These are phyloP conservation scores for Rallus limicola DNA, from an alignment of 2,113 vertebrate genomes.

Conservation along the genomic window DNA sequence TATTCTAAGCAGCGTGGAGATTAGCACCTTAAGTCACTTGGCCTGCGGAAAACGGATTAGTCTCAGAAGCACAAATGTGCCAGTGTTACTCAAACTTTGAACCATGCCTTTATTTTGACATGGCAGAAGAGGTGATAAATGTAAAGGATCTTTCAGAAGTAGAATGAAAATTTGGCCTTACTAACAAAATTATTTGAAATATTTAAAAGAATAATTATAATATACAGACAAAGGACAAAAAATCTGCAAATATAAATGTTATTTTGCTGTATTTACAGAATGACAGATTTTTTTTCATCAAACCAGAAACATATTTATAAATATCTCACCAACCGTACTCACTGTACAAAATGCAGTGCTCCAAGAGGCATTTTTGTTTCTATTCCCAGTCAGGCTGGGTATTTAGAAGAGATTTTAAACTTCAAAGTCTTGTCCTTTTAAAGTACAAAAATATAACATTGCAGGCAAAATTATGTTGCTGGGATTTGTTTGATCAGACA, in stretches of 20 bases:
- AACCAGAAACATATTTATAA: not conserved
- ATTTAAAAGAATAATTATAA: not conserved
- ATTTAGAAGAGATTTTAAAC: not conserved
- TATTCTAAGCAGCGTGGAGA: not conserved
- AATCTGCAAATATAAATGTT: not conserved
- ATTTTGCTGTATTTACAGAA: not conserved
- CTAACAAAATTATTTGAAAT: not conserved
- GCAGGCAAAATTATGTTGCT: not conserved
- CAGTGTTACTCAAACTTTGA: not conserved
- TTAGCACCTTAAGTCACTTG: not conserved
- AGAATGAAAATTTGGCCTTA: not conserved
- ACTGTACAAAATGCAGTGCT: not conserved
- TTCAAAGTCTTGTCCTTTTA: not conserved
- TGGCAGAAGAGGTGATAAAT: not conserved
- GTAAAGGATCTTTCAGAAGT: not conserved
- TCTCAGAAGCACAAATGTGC: not conserved
- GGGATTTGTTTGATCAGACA: constrained; percentile 16
- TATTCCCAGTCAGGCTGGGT: not conserved
- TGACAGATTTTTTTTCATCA: not conserved
- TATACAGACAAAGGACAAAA: not conserved
- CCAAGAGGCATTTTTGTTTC: not conserved
- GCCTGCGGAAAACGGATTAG: not conserved
- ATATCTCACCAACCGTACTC: not conserved
- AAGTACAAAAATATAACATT: not conserved
- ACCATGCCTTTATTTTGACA: not conserved